These are phyloP conservation scores for Brachirus orientalis DNA, from an alignment of 2,113 vertebrate species.

Conservation along the genomic window DNA sequence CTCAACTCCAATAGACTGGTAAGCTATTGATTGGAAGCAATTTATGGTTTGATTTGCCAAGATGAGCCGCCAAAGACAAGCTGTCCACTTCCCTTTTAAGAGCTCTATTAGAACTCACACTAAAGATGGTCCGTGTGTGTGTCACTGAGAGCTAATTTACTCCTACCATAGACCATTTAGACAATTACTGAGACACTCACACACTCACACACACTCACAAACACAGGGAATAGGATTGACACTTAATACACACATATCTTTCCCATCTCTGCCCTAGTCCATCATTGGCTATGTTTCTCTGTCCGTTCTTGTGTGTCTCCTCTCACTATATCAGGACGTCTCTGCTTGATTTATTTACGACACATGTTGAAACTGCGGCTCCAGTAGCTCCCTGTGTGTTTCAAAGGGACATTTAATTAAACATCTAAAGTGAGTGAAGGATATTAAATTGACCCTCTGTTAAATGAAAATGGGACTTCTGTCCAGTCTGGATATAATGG, in stretches of 20 bases:
- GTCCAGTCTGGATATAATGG: constrained; percentile 12
- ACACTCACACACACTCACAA: constrained; percentile 7
- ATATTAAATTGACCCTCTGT: constrained; percentile 65
- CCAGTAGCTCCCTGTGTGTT: constrained; percentile 42
- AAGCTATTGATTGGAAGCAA: constrained; percentile 82
- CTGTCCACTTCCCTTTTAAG: constrained; percentile 81
- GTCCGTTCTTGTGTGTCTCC: constrained; percentile 60
- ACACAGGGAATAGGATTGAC: constrained; percentile 65
- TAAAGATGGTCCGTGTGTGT: constrained; percentile 65
- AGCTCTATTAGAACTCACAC: constrained; percentile 80
- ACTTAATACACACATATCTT: constrained; percentile 72
- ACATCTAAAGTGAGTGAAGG: constrained; percentile 60
- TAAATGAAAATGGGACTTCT: constrained; percentile 52
- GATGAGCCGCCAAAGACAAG: constrained; percentile 76
- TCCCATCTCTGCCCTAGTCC: constrained; percentile 59
- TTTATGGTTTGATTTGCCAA: constrained; percentile 80
- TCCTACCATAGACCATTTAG: constrained; percentile 76
- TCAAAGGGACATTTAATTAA: constrained; percentile 69
- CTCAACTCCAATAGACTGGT: constrained; percentile 84
- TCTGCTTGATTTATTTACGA: constrained; percentile 65
- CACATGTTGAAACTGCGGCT: constrained; percentile 50
- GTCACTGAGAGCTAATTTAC: constrained; percentile 81
- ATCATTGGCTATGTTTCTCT: constrained; percentile 55
- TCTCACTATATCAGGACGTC: constrained; percentile 46
- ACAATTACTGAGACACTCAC: constrained; percentile 73